These are phyloP conservation scores for Campoplex capitator DNA, from an alignment of 2,888 invertebrate species.

Conservation along the genomic window DNA sequence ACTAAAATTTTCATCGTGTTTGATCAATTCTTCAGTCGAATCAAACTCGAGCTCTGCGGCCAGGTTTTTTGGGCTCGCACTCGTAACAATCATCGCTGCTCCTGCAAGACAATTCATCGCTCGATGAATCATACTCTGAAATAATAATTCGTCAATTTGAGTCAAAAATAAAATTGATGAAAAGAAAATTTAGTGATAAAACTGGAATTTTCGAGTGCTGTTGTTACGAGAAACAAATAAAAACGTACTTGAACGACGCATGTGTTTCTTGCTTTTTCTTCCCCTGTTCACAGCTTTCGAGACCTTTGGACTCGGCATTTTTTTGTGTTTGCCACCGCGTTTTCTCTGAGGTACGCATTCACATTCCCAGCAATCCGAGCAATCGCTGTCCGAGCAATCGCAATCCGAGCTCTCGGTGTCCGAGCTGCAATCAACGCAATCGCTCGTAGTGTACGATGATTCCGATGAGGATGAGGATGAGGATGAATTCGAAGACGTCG, in stretches of 20 bases:
- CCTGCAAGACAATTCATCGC: slow-evolving; percentile 56
- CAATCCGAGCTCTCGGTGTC: slow-evolving; percentile 48
- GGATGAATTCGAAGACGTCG: neutral
- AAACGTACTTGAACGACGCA: slow-evolving; percentile 65
- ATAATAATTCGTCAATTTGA: neutral
- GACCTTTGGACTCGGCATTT: slow-evolving; percentile 11
- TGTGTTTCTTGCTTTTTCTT: slow-evolving; percentile 55
- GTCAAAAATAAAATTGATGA: neutral
- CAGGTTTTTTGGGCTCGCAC: slow-evolving; percentile 58
- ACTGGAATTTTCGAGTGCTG: neutral
- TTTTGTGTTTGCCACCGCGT: slow-evolving; percentile 60
- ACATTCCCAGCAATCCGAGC: slow-evolving; percentile 59
- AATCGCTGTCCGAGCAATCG: slow-evolving; percentile 55
- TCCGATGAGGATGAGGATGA: slow-evolving; percentile 36
- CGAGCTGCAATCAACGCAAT: slow-evolving; percentile 16
- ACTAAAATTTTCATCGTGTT: neutral
- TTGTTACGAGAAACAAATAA: neutral
- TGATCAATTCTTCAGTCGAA: neutral
- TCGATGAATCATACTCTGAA: slow-evolving; percentile 58
- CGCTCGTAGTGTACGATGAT: slow-evolving; percentile 50
- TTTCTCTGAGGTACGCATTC: slow-evolving; percentile 33
- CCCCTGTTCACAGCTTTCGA: slow-evolving; percentile 33
- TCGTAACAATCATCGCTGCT: slow-evolving; percentile 69
- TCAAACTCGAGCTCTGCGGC: slow-evolving; percentile 54
- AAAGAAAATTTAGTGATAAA: neutral